Conservation (phyloP, 2,797 vertebrate genomes). For the Nyctalus aviator region DNA sequence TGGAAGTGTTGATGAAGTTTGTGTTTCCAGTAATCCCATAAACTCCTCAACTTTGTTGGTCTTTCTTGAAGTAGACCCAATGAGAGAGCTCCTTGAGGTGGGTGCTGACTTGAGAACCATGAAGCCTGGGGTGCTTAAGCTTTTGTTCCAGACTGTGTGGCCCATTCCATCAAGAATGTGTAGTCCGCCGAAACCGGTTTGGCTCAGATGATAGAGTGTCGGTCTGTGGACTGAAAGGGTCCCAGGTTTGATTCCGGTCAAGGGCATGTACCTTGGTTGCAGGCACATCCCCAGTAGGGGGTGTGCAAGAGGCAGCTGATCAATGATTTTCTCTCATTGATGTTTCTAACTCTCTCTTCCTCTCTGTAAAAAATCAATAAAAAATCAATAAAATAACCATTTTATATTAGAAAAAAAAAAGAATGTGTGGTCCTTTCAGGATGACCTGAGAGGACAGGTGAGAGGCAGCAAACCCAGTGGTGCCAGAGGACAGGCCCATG, state of each 20-base stretch:
- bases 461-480: neutral
- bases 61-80: neutral
- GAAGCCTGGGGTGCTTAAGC: neutral
- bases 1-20: neutral
- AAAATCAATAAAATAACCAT: too few species aligned
- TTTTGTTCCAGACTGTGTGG: neutral
- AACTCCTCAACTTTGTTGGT: neutral
- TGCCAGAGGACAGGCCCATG: neutral
- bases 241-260: too few species aligned
- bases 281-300: too few species aligned
- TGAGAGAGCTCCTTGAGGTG: neutral
- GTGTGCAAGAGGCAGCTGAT: too few species aligned
- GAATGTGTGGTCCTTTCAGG: neutral
- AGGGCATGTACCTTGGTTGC: too few species aligned
- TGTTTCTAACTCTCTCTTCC: too few species aligned
- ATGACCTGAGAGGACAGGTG: neutral
- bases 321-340: too few species aligned
- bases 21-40: neutral
- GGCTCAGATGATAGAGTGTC: too few species aligned
- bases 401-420: too few species aligned
- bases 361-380: too few species aligned
- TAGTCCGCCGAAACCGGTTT: neutral
- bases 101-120: neutral
- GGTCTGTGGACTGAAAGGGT: too few species aligned
- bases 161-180: neutral